Conservation (phyloP, 53 echinoderm and acorn worm species). For the Luidia sarsii region DNA sequence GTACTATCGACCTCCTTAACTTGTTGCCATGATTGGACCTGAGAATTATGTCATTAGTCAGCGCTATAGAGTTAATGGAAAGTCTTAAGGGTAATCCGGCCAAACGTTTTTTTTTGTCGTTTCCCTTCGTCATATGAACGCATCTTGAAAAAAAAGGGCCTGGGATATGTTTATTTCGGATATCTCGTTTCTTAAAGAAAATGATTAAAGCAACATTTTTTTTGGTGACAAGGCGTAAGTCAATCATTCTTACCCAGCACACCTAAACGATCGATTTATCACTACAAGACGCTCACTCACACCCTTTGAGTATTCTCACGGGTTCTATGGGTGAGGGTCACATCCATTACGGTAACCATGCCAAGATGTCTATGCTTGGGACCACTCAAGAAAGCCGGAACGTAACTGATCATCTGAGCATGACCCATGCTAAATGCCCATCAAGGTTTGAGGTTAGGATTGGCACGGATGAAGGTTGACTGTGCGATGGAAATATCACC, state of each 20-base stretch:
- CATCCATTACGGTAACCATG: neutral
- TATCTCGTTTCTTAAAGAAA: no score
- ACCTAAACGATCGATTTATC: constrained; percentile 28
- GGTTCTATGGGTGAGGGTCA: constrained; percentile 3
- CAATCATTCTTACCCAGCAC: neutral
- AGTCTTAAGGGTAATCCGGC: no score
- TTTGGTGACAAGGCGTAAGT: constrained; percentile 1
- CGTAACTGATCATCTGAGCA: constrained; percentile 15
- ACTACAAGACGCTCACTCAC: constrained; percentile 9
- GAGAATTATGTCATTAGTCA: no score
- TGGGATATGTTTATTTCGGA: no score
- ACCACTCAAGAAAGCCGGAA: constrained; percentile 11
- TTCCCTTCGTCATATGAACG: no score
- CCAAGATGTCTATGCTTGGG: neutral
- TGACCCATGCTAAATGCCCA: constrained; percentile 4
- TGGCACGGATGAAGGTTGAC: neutral
- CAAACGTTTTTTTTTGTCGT: no score
- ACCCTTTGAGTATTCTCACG: neutral
- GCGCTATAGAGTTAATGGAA: no score
- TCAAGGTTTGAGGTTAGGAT: neutral
- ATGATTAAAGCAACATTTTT: no score
- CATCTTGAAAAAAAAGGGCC: no score
- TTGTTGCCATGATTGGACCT: no score
- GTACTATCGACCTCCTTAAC: no score
- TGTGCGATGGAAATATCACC: constrained; percentile 21